These are phyloP conservation scores for Euplagia quadripunctaria DNA, from an alignment of 2,888 invertebrate species.

Conservation along the genomic window DNA sequence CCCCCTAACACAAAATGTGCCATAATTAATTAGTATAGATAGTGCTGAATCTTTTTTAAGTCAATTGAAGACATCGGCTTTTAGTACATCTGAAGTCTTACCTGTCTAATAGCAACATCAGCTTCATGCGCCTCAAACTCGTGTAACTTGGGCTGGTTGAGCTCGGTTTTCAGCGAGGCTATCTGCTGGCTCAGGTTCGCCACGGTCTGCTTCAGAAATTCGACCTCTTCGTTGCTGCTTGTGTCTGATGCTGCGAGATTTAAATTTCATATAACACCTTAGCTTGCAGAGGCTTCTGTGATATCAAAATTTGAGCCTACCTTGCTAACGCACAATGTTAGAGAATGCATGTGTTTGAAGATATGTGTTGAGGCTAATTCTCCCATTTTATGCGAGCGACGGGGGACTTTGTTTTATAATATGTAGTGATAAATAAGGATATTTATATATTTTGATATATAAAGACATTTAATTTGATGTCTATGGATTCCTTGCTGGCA, in stretches of 20 bases:
- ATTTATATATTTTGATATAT: too few relatives aligned
- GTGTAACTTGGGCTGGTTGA: constrained; percentile 88
- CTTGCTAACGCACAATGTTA: not conserved
- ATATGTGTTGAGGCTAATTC: too few relatives aligned
- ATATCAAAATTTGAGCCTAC: not conserved
- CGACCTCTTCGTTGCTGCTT: constrained; percentile 88
- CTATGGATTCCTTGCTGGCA: too few relatives aligned
- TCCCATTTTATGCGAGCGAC: too few relatives aligned
- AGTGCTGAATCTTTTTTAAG: too few relatives aligned
- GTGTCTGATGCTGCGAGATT: constrained; percentile 77
- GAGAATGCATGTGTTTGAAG: too few relatives aligned
- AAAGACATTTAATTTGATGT: too few relatives aligned
- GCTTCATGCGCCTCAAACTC: constrained; percentile 92
- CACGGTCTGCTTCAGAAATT: constrained; percentile 90
- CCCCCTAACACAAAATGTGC: too few relatives aligned
- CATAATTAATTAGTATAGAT: too few relatives aligned
- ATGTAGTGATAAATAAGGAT: too few relatives aligned
- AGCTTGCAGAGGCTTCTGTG: not conserved
- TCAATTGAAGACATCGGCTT: too few relatives aligned
- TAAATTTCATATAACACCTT: not conserved
- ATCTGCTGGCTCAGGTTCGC: constrained; percentile 89
- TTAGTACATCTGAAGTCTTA: constrained; percentile 41
- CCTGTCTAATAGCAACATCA: constrained; percentile 86
- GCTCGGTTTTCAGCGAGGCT: constrained; percentile 89
- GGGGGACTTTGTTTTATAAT: too few relatives aligned